Conservation (phyloP, 1,140 invertebrate genomes). For the Mamestra configurata region DNA sequence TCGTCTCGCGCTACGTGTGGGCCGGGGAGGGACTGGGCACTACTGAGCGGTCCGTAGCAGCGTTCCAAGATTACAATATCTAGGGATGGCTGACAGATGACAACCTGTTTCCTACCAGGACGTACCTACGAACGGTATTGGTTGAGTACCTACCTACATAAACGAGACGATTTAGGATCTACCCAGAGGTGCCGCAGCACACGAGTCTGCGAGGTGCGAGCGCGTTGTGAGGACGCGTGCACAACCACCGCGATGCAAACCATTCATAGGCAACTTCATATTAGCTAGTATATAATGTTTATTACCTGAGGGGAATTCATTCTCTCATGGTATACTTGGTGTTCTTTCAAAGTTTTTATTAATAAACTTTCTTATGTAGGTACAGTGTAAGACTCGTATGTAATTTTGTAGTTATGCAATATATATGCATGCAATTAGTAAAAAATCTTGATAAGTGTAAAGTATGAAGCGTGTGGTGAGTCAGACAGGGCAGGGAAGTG, state of each 20-base stretch:
- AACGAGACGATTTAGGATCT: slow-evolving; percentile 36
- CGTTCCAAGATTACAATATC: too few relatives aligned
- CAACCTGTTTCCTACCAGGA: too few relatives aligned
- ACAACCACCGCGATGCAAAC: background rate
- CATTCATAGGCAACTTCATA: background rate
- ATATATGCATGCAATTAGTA: slow-evolving; percentile 50
- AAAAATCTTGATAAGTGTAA: slow-evolving; percentile 47
- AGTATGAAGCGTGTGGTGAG: slow-evolving; percentile 58
- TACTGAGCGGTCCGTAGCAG: background rate
- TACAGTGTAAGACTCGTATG: background rate
- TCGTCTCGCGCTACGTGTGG: slow-evolving; percentile 20
- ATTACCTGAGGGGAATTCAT: background rate
- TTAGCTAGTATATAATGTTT: background rate
- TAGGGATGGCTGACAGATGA: too few relatives aligned
- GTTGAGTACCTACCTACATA: too few relatives aligned
- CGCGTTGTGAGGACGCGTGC: slow-evolving; percentile 32
- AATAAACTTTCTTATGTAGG: background rate
- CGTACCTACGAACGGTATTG: too few relatives aligned
- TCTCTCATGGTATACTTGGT: background rate
- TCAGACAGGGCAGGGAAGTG: slow-evolving; percentile 65
- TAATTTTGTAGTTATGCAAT: slow-evolving; percentile 16
- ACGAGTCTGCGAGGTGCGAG: slow-evolving; percentile 6
- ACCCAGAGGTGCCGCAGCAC: slow-evolving; percentile 1
- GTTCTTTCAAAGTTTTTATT: background rate
- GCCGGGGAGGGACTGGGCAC: slow-evolving; percentile 6